Percentiles rank a stretch among this genome's conserved stretches.
phyloP scores from a whole-genome alignment of 2,113 vertebrate genomes.

The Neofelis nebulosa region DNA sequence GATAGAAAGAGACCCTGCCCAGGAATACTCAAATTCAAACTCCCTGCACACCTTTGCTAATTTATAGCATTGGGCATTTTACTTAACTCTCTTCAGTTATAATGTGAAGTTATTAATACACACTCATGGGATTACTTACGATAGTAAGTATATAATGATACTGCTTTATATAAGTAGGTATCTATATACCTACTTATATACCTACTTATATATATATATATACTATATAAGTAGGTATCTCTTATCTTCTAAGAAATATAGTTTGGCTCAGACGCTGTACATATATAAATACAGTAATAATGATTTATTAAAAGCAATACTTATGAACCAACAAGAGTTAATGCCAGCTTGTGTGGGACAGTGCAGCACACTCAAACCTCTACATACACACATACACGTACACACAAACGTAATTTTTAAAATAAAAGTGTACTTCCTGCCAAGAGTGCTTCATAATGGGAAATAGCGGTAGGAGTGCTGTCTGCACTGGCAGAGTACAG shows the following conservation, averaged over 20 bases:
- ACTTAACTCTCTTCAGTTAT: not conserved
- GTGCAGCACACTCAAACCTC: not conserved
- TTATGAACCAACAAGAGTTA: conserved; percentile 15
- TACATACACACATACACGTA: not conserved
- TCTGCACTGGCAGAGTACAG: conserved; percentile 20
- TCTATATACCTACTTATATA: no score
- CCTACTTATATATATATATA: no score
- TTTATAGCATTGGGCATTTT: not conserved
- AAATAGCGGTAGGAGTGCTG: not conserved
- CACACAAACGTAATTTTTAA: not conserved
- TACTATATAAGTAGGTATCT: not conserved
- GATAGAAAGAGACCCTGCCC: not conserved
- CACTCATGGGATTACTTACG: not conserved
- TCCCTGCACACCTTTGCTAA: not conserved
- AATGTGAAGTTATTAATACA: not conserved
- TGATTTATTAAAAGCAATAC: not conserved
- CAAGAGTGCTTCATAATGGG: not conserved
- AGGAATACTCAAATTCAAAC: not conserved
- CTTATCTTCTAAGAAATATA: not conserved
- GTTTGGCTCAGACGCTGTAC: not conserved
- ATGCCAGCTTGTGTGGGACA: not conserved
- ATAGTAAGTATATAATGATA: not conserved
- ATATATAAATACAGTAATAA: not conserved
- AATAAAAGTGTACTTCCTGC: not conserved
- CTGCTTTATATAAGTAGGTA: not conserved